Evolutionary conservation across 2,888 invertebrate genomes (phyloP).

Genomic region (Eupsilia transversa): DNA sequence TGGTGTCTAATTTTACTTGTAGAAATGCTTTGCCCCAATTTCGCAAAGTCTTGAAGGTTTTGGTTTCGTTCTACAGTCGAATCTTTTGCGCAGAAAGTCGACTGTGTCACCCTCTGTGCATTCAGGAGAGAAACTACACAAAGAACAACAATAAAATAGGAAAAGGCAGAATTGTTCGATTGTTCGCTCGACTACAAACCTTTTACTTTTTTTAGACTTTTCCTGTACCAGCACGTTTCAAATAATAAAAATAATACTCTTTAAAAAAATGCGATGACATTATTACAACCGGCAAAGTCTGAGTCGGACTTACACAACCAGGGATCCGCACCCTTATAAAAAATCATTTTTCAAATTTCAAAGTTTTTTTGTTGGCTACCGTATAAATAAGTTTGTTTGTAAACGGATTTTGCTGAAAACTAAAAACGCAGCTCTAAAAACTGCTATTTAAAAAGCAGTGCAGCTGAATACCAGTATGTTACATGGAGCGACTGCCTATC

Average conservation of each 20-base stretch:
- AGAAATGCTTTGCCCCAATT: background rate
- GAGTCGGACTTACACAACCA: background rate
- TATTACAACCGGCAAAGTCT: background rate
- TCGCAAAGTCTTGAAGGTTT: background rate
- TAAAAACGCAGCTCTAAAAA: background rate
- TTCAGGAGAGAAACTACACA: background rate
- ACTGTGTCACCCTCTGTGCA: background rate
- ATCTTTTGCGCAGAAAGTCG: background rate
- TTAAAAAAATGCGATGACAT: background rate
- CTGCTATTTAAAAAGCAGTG: no score
- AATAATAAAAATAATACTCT: slow-evolving; percentile 10
- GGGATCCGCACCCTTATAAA: no score
- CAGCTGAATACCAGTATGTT: no score
- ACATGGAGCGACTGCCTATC: no score
- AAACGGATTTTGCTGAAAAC: background rate
- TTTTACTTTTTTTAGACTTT: slow-evolving; percentile 8
- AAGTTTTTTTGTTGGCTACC: background rate
- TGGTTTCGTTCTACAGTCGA: no score
- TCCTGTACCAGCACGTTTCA: background rate
- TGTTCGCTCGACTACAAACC: slow-evolving; percentile 4
- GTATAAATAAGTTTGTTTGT: background rate
- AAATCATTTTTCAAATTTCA: background rate
- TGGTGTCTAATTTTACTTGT: background rate
- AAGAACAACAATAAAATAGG: slow-evolving; percentile 22
- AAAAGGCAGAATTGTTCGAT: slow-evolving; percentile 11